A percentile compares a stretch with the other conserved stretches of the same genome.
Conservation (phyloP, 1,140 invertebrate species). For the Leptopilina clavipes region DNA sequence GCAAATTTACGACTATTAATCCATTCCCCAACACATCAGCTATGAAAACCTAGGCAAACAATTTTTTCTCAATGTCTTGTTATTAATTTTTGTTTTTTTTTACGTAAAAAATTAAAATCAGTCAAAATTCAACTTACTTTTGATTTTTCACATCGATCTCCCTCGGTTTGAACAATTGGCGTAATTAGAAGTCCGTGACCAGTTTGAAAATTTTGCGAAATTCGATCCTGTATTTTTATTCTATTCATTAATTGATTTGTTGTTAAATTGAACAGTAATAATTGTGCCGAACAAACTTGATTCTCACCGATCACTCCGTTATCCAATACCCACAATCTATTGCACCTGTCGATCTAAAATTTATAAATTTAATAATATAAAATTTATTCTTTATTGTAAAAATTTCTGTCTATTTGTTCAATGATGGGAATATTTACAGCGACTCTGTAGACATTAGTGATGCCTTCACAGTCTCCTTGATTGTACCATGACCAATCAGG, state of each 20-base stretch:
- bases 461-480: slow-evolving; percentile 44
- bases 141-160: neutral
- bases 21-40: too few species aligned
- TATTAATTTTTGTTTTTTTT: neutral
- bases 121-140: slow-evolving; percentile 25
- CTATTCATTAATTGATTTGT: slow-evolving; percentile 69
- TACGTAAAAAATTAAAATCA: neutral
- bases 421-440: neutral
- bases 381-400: too few species aligned
- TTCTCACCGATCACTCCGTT: slow-evolving; percentile 69
- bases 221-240: slow-evolving; percentile 63
- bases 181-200: slow-evolving; percentile 41
- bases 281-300: slow-evolving; percentile 68
- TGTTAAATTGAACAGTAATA: slow-evolving; percentile 71
- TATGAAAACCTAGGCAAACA: too few species aligned
- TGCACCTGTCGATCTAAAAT: slow-evolving; percentile 68
- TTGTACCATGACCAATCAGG: slow-evolving; percentile 57
- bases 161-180: slow-evolving; percentile 42
- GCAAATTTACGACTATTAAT: too few species aligned
- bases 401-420: too few species aligned
- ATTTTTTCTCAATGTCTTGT: too few species aligned
- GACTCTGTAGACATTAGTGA: slow-evolving; percentile 55
- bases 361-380: too few species aligned
- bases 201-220: slow-evolving; percentile 25
- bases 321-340: slow-evolving; percentile 74